A percentile compares a stretch with the other conserved stretches of the same genome.
These are phyloP conservation scores for Poeciliopsis retropinna DNA, from an alignment of 2,113 vertebrate species.

Conservation along the genomic window DNA sequence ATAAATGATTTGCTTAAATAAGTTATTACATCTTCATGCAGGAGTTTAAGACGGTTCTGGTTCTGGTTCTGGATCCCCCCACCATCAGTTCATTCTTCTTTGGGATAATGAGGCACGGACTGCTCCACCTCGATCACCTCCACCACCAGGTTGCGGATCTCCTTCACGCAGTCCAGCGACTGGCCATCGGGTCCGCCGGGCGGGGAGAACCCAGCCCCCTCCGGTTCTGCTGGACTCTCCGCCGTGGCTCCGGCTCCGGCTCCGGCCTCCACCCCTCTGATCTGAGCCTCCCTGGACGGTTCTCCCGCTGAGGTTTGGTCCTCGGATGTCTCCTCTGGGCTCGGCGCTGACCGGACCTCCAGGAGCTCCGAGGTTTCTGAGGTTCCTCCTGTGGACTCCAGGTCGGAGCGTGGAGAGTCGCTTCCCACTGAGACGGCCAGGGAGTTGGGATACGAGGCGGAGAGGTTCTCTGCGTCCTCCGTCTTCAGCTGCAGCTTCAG, in stretches of 20 bases:
- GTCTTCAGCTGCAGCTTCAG: background rate
- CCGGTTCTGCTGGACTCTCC: background rate
- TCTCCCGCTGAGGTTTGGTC: background rate
- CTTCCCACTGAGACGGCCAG: slow-evolving; percentile 29
- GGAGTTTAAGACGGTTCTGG: slow-evolving; percentile 8
- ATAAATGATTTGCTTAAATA: slow-evolving; percentile 35
- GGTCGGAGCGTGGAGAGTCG: slow-evolving; percentile 22
- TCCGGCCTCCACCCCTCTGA: background rate
- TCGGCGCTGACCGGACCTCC: slow-evolving; percentile 10
- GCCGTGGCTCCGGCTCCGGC: background rate
- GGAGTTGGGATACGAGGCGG: slow-evolving; percentile 17
- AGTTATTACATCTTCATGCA: slow-evolving; percentile 37
- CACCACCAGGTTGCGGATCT: slow-evolving; percentile 72
- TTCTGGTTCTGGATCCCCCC: background rate
- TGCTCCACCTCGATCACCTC: slow-evolving; percentile 76
- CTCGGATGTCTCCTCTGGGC: background rate
- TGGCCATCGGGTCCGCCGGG: background rate
- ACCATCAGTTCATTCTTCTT: slow-evolving; percentile 30
- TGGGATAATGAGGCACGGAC: slow-evolving; percentile 48
- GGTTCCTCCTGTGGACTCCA: slow-evolving; percentile 23
- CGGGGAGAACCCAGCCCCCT: accelerated
- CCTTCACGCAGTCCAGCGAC: slow-evolving; percentile 64
- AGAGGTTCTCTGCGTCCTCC: background rate
- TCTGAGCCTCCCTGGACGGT: background rate
- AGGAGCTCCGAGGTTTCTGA: slow-evolving; percentile 29